Percentiles rank a stretch among this genome's conserved stretches.
Conservation (phyloP, 2,113 vertebrate genomes). For the Phyllopteryx taeniolatus region DNA sequence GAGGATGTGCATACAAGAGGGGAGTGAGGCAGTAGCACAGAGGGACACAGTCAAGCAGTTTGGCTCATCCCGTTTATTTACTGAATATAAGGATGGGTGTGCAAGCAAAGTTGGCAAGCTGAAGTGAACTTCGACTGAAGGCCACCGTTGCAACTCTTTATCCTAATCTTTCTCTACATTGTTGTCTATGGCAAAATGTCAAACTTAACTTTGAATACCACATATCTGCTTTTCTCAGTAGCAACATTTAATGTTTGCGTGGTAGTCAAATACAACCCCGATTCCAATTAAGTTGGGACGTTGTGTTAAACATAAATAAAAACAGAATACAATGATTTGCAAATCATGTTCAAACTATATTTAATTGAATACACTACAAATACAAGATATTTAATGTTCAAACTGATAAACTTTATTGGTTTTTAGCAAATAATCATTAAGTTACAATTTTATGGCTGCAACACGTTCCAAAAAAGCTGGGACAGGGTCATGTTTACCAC, state of each 20-base stretch:
- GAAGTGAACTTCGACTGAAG: slow-evolving; percentile 2
- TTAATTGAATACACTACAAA: too few species aligned
- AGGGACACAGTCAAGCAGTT: slow-evolving; percentile 26
- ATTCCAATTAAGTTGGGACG: too few species aligned
- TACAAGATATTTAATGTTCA: too few species aligned
- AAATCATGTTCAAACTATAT: too few species aligned
- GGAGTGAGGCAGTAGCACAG: slow-evolving; percentile 21
- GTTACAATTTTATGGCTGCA: too few species aligned
- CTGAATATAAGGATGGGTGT: slow-evolving; percentile 15
- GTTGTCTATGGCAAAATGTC: neutral
- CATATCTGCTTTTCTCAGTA: neutral
- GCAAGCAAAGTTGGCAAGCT: slow-evolving; percentile 17
- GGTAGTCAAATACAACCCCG: neutral
- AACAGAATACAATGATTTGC: too few species aligned
- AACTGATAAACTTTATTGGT: too few species aligned
- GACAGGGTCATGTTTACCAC: too few species aligned
- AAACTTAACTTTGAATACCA: neutral
- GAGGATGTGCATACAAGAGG: slow-evolving; percentile 4
- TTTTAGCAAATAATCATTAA: too few species aligned
- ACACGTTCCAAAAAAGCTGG: too few species aligned
- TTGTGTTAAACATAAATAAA: too few species aligned
- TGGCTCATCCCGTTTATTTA: slow-evolving; percentile 32
- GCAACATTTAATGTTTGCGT: neutral
- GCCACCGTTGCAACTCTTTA: neutral
- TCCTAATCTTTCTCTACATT: neutral